Conservation (phyloP, 2,888 invertebrate genomes). For the Yponomeuta plumbellus region DNA sequence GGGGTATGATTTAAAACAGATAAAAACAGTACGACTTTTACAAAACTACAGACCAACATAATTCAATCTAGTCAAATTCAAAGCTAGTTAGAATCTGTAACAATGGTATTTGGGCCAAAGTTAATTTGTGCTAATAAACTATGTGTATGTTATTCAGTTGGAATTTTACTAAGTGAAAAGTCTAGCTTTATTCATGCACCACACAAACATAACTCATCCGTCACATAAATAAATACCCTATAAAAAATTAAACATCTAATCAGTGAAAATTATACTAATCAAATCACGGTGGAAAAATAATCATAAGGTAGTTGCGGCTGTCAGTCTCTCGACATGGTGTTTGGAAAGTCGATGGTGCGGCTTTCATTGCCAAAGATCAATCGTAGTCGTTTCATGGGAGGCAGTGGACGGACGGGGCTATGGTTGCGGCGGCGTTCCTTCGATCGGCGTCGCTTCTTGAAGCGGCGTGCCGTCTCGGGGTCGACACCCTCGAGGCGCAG, state of each 20-base stretch:
- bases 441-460: constrained; percentile 73
- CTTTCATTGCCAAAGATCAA: constrained; percentile 93
- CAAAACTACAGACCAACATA: neutral
- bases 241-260: constrained; percentile 67
- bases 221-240: constrained; percentile 66
- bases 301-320: constrained; percentile 61
- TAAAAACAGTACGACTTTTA: neutral
- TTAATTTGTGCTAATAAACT: constrained; percentile 4
- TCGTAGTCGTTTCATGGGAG: constrained; percentile 89
- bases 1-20: no score
- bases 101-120: neutral
- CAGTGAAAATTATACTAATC: constrained; percentile 71
- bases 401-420: constrained; percentile 76
- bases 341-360: constrained; percentile 91
- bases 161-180: neutral
- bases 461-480: constrained; percentile 70
- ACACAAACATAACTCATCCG: constrained; percentile 26
- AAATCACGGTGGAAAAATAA: constrained; percentile 71
- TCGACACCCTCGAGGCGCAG: constrained; percentile 87
- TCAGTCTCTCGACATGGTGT: constrained; percentile 80
- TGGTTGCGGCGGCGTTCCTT: constrained; percentile 70
- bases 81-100: neutral
- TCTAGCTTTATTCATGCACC: constrained; percentile 10
- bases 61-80: neutral
- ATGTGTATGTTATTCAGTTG: neutral